These are phyloP conservation scores for Tragulus kanchil DNA, from an alignment of 2,113 vertebrate species.

Conservation along the genomic window DNA sequence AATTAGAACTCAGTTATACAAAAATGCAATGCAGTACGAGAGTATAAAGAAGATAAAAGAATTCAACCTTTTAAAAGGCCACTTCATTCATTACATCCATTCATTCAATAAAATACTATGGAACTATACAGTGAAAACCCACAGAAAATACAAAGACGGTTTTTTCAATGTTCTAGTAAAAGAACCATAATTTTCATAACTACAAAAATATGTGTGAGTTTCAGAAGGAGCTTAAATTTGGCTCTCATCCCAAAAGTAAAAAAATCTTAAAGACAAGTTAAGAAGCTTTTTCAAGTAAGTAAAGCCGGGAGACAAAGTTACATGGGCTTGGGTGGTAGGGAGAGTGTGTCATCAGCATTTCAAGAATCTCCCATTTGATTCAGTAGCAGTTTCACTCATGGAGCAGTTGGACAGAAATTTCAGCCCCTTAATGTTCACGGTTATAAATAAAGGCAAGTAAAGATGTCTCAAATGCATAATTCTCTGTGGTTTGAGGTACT, in stretches of 20 bases:
- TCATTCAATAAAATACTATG: slow-evolving; percentile 5
- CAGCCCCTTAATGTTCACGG: not conserved
- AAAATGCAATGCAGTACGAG: slow-evolving; percentile 18
- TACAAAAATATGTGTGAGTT: not conserved
- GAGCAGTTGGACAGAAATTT: slow-evolving; percentile 40
- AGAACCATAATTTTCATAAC: slow-evolving; percentile 51
- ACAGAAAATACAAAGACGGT: not conserved
- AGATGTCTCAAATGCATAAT: slow-evolving; percentile 21
- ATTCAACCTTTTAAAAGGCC: not conserved
- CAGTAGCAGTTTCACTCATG: slow-evolving; percentile 6
- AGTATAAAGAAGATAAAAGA: slow-evolving; percentile 40
- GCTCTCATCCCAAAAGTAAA: slow-evolving; percentile 43
- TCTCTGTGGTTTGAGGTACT: slow-evolving; percentile 12
- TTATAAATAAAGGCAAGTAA: slow-evolving; percentile 43
- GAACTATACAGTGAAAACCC: not conserved
- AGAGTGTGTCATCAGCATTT: not conserved
- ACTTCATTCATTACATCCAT: not conserved
- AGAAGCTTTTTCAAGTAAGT: not conserved
- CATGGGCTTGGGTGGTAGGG: not conserved
- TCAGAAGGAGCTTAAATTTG: slow-evolving; percentile 29
- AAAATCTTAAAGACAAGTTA: slow-evolving; percentile 49
- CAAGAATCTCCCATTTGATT: not conserved
- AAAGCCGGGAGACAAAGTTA: not conserved
- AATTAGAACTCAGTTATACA: slow-evolving; percentile 2
- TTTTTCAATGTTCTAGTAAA: slow-evolving; percentile 46